Percentiles rank a stretch among this genome's conserved stretches.
Conservation (phyloP, 2,113 vertebrate species). For the Calidris pugnax region DNA sequence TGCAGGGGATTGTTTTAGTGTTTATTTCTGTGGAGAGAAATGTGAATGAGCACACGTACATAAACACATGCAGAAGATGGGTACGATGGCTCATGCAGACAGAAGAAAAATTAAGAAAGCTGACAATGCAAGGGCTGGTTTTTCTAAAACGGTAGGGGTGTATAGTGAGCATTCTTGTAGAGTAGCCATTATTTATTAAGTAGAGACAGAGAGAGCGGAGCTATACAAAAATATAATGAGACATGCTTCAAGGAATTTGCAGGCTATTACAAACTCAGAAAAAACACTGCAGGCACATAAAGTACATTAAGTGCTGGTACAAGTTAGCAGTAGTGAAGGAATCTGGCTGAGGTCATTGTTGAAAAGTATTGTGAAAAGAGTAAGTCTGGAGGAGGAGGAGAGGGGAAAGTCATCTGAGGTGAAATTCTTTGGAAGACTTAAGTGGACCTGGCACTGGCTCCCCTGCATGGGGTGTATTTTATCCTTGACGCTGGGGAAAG, state of each 20-base stretch:
- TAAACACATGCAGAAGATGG: neutral
- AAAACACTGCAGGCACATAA: conserved; percentile 47
- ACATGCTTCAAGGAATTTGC: conserved; percentile 66
- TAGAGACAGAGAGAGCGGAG: conserved; percentile 7
- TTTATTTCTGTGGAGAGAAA: neutral
- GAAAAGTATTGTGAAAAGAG: conserved; percentile 56
- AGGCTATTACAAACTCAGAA: conserved; percentile 54
- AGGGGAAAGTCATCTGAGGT: conserved; percentile 41
- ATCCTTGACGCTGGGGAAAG: neutral
- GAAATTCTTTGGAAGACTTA: conserved; percentile 36
- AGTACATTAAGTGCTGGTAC: conserved; percentile 66
- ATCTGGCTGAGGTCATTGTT: conserved; percentile 56
- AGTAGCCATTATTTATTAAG: conserved; percentile 54
- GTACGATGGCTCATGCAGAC: neutral
- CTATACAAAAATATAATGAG: conserved; percentile 61
- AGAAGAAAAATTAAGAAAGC: conserved; percentile 14
- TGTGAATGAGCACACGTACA: neutral
- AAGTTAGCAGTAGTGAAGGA: conserved; percentile 59
- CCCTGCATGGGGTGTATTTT: neutral
- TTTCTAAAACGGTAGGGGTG: neutral
- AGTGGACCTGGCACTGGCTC: neutral
- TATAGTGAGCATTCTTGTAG: conserved; percentile 1
- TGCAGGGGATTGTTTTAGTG: neutral
- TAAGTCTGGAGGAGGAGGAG: neutral
- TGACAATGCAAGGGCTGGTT: neutral